These are phyloP conservation scores for Castor canadensis DNA, from an alignment of 2,113 vertebrate species.

Conservation along the genomic window DNA sequence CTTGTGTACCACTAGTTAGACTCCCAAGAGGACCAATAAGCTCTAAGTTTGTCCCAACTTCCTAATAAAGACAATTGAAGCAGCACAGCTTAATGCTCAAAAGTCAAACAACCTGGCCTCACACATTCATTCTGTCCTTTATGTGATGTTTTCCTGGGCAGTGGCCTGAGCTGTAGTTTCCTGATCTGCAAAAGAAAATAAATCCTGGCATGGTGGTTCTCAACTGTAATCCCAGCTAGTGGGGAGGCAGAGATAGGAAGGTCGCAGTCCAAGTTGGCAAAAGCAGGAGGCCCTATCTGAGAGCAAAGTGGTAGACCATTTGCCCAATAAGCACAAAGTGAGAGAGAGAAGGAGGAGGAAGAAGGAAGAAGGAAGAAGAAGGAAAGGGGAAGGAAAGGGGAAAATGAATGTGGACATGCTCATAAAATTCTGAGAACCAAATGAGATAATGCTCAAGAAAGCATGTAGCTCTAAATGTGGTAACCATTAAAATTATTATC, in stretches of 20 bases:
- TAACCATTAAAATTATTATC: neutral
- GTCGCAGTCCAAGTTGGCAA: too few relatives aligned
- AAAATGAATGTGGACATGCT: neutral
- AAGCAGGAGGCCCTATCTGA: too few relatives aligned
- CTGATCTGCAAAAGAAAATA: neutral
- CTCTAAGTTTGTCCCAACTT: neutral
- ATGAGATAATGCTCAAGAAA: neutral
- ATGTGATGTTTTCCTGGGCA: neutral
- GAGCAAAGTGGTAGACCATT: too few relatives aligned
- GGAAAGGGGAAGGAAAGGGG: too few relatives aligned
- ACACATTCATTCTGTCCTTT: neutral
- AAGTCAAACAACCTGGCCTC: neutral
- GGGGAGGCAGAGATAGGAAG: too few relatives aligned
- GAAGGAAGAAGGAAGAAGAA: too few relatives aligned
- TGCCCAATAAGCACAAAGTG: too few relatives aligned
- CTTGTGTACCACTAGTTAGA: neutral
- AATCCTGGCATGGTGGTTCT: too few relatives aligned
- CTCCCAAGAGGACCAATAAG: neutral
- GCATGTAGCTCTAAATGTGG: neutral
- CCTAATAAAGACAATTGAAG: neutral
- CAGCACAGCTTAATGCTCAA: neutral
- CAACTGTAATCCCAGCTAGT: too few relatives aligned
- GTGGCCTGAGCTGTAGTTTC: neutral
- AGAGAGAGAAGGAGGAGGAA: too few relatives aligned
- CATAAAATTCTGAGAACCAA: neutral